Base-by-base conservation (phyloP, 2,888 invertebrate species). In the Drosophila pegasa region DNA sequence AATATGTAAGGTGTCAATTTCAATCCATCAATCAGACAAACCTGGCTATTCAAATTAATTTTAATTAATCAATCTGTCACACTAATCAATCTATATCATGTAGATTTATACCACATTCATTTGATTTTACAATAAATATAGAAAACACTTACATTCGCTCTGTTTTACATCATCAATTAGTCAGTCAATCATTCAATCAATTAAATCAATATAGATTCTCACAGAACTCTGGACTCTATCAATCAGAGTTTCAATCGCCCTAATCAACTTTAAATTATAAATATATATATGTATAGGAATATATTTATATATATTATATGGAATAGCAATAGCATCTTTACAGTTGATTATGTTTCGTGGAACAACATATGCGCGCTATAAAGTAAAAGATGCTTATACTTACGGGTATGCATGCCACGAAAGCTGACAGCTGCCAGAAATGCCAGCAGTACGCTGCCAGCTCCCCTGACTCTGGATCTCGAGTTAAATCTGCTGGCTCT, bases 351-450 rank as follows among this genome's bases (percentile, higher is more conserved):
- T 33, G 51, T 35, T 45, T 37, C 1, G 25, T n/a, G 67, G 67
- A 66, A 51, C 35, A 16, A 9, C 55, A 12, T 14, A 20, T 12
- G 37, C 25, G 37, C 54, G n/a, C 12, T 31, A 41, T 58, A 66
- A 77, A 82, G 75, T 71, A 61, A 73, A 65, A 70, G 68, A 71
- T 79, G 85, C 82, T 85, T 85, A 64, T 74, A 87, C 86, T 84
- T 85, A 87, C 83, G 76, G 71, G 67, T 55, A 59, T 66, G 77
- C 75, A 87, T 86, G 71, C 86, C 86, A 71, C 75, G 69, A 71
- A 75, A 82, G 86, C 86, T 84, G 84, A 85, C 84, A 84, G 84
- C 84, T 84, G 84, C 86, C 88, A 86, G 83, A 79, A 84, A 87
- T 82, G 86, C 88, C 74, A 87, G 70, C 56, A 86, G 65, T 45